Percentiles rank a stretch among this genome's conserved stretches.
These are phyloP conservation scores for Phalangium opilio DNA, from an alignment of 2,888 invertebrate genomes.

Conservation along the genomic window DNA sequence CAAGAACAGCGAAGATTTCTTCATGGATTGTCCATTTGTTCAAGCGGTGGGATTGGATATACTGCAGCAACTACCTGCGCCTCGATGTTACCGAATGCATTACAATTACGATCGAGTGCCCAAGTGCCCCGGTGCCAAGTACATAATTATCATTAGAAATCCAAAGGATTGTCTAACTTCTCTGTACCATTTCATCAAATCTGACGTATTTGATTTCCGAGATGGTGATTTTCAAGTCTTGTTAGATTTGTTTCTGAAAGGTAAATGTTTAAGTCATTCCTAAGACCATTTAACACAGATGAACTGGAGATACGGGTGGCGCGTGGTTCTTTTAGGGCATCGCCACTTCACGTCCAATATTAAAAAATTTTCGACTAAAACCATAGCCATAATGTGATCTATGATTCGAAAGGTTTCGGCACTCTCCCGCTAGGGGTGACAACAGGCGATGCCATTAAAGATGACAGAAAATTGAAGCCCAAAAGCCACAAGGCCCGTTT, in stretches of 20 bases:
- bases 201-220: background rate
- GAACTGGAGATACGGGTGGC: too few relatives aligned
- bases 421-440: too few relatives aligned
- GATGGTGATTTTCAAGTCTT: constrained; percentile 26
- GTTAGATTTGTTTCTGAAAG: constrained; percentile 29
- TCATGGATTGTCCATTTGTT: constrained; percentile 11
- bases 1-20: constrained; percentile 10
- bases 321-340: too few relatives aligned
- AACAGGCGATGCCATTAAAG: too few relatives aligned
- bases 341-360: too few relatives aligned
- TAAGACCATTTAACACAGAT: too few relatives aligned
- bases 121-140: constrained; percentile 14
- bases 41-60: constrained; percentile 5
- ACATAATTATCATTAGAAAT: constrained; percentile 33
- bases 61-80: constrained; percentile 5
- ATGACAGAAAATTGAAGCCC: too few relatives aligned
- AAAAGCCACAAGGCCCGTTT: too few relatives aligned
- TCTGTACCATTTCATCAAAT: constrained; percentile 28
- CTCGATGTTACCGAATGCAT: constrained; percentile 13
- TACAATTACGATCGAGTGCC: constrained; percentile 10
- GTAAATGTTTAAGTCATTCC: too few relatives aligned
- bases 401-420: too few relatives aligned
- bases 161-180: constrained; percentile 35
- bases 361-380: too few relatives aligned
- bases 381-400: too few relatives aligned